A percentile compares a stretch with the other conserved stretches of the same genome.
Evolutionary conservation across 2,113 vertebrate genomes (phyloP).

Genomic region (Amazona vittata): DNA sequence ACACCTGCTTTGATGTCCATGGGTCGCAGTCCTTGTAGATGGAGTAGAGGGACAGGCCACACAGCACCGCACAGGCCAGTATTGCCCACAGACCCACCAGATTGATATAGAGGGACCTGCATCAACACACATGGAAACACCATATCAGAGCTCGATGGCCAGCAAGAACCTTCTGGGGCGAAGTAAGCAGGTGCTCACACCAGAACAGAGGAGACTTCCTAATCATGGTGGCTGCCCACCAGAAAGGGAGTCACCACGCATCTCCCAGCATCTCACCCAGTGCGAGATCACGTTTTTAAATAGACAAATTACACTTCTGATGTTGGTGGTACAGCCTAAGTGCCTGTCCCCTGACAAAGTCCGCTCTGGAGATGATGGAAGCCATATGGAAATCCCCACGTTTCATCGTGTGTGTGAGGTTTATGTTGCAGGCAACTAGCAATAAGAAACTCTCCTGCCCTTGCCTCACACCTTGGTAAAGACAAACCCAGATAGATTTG

Average conservation of each 20-base stretch:
- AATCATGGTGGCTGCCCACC: accelerated
- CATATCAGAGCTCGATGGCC: not conserved
- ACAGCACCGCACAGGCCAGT: conserved; percentile 79
- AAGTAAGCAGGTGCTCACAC: accelerated
- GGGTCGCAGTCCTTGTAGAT: conserved; percentile 91
- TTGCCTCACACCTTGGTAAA: not conserved
- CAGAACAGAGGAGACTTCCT: accelerated
- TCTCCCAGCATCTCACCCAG: not conserved
- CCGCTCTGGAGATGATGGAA: not conserved
- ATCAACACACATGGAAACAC: not conserved
- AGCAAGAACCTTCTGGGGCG: accelerated
- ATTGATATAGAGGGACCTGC: conserved; percentile 91
- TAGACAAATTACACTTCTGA: not conserved
- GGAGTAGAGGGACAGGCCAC: conserved; percentile 88
- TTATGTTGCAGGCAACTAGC: not conserved
- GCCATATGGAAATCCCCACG: accelerated
- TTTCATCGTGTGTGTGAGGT: accelerated
- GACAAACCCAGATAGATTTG: not conserved
- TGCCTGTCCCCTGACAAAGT: not conserved
- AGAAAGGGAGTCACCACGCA: accelerated
- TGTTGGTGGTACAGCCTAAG: not conserved
- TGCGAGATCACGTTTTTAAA: not conserved
- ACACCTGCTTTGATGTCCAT: conserved; percentile 81
- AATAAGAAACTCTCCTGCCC: not conserved
- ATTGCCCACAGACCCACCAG: conserved; percentile 88